Conservation (phyloP, 30 jellyfish, hydroid and myxozoan genomes). For the Aurelia coerulea region DNA sequence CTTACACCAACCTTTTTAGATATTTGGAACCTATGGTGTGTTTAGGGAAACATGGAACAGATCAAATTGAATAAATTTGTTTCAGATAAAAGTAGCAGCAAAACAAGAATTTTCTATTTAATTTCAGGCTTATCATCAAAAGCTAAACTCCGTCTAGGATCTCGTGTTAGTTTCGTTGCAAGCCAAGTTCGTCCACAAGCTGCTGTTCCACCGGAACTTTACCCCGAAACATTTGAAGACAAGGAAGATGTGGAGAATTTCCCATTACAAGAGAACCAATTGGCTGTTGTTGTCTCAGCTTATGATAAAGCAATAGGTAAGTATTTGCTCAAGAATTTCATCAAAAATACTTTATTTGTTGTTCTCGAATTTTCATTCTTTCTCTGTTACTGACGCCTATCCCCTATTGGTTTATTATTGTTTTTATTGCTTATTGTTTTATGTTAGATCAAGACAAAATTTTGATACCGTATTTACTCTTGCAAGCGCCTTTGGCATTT, state of each 20-base stretch:
- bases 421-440: no score
- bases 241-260: constrained; percentile 75
- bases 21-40: no score
- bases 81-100: no score
- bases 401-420: no score
- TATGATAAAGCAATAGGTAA: constrained; percentile 80
- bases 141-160: constrained; percentile 62
- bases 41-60: no score
- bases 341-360: neutral
- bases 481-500: no score
- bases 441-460: no score
- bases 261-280: constrained; percentile 68
- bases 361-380: neutral
- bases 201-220: constrained; percentile 67
- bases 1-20: no score
- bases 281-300: constrained; percentile 72
- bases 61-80: no score
- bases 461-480: no score
- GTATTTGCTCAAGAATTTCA: neutral
- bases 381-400: no score
- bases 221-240: constrained; percentile 35
- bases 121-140: constrained; percentile 33
- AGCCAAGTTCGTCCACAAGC: constrained; percentile 76
- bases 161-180: constrained; percentile 80
- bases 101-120: no score